phyloP scores from a whole-genome alignment of 1,140 invertebrate species.

The Stegodyphus mimosarum region DNA sequence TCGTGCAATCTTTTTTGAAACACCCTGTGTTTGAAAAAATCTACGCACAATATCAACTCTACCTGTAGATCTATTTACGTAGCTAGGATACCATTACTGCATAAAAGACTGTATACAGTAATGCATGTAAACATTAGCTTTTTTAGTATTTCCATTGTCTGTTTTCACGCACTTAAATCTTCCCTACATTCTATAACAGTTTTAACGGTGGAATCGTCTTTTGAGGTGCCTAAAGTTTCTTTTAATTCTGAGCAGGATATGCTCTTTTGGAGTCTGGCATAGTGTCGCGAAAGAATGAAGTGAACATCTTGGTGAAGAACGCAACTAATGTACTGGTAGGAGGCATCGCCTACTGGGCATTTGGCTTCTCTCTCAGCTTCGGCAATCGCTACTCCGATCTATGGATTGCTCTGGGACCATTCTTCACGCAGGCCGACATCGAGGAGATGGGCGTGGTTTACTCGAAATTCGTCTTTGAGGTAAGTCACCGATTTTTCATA shows the following conservation, averaged over 20 bases:
- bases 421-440: conserved; percentile 64
- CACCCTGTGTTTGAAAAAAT: no score
- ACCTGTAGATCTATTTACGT: no score
- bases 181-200: no score
- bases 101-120: no score
- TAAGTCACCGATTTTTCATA: conserved; percentile 22
- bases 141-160: no score
- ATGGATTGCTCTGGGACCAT: conserved; percentile 65
- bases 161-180: no score
- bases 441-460: conserved; percentile 66
- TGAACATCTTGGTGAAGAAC: conserved; percentile 69
- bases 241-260: conserved; percentile 63
- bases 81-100: no score
- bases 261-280: conserved; percentile 67
- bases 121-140: no score
- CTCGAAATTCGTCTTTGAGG: conserved; percentile 67
- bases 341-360: conserved; percentile 67
- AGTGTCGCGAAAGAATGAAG: conserved; percentile 67
- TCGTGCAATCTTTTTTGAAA: no score
- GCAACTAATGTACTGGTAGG: conserved; percentile 67
- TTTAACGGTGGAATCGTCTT: no score
- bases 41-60: no score
- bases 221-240: no score
- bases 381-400: conserved; percentile 62
- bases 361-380: conserved; percentile 67